These are phyloP conservation scores for Synergus umbraculus DNA, from an alignment of 2,888 invertebrate genomes.

Conservation along the genomic window DNA sequence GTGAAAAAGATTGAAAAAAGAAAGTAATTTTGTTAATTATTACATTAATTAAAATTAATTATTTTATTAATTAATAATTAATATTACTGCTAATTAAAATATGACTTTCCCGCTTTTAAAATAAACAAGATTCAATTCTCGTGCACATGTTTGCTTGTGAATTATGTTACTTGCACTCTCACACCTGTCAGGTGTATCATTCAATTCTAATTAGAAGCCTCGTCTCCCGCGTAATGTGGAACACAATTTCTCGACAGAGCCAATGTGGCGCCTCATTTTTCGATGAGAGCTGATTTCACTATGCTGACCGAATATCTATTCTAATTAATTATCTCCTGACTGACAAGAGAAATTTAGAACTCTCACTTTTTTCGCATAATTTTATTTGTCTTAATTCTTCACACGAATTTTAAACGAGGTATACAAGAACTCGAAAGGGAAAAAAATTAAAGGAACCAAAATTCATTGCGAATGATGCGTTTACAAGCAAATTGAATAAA, in stretches of 20 bases:
- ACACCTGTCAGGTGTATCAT: slow-evolving; percentile 62
- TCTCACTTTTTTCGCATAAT: slow-evolving; percentile 5
- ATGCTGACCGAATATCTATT: slow-evolving; percentile 26
- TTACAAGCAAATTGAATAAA: neutral
- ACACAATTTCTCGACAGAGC: slow-evolving; percentile 47
- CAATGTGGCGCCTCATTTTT: slow-evolving; percentile 3
- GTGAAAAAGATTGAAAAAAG: neutral
- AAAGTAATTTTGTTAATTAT: neutral
- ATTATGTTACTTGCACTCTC: slow-evolving; percentile 70
- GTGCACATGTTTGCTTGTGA: slow-evolving; percentile 58
- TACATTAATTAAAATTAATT: neutral
- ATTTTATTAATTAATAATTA: neutral
- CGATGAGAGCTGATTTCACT: slow-evolving; percentile 35
- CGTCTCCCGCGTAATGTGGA: slow-evolving; percentile 51
- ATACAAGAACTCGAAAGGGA: neutral
- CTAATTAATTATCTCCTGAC: slow-evolving; percentile 17
- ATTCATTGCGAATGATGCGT: slow-evolving; percentile 2
- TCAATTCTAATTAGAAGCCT: slow-evolving; percentile 63
- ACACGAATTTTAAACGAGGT: neutral
- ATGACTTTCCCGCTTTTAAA: neutral
- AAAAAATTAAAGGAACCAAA: neutral
- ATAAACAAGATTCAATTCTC: neutral
- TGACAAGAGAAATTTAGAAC: slow-evolving; percentile 4
- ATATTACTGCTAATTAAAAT: neutral
- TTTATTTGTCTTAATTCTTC: neutral